Percentiles rank a stretch among this genome's conserved stretches.
phyloP scores from a whole-genome alignment of 2,797 vertebrate species.

The Austrolebias charrua region DNA sequence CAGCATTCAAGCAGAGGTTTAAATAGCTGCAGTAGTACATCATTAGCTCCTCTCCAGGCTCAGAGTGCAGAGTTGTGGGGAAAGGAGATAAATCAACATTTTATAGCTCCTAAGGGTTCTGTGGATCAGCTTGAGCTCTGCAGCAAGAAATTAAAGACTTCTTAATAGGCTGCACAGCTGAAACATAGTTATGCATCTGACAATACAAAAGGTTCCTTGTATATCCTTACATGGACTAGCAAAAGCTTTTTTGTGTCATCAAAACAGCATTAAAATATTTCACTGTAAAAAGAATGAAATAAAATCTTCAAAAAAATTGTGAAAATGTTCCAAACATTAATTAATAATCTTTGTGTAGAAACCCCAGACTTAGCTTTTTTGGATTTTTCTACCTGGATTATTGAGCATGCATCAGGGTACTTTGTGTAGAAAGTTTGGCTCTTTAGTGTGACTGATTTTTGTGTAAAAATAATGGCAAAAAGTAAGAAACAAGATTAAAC shows the following conservation, averaged over 20 bases:
- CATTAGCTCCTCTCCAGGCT: slow-evolving; percentile 73
- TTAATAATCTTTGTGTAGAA: neutral
- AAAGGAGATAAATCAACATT: slow-evolving; percentile 77
- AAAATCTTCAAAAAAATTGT: neutral
- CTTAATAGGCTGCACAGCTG: slow-evolving; percentile 63
- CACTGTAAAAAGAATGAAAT: neutral
- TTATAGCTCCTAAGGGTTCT: slow-evolving; percentile 75
- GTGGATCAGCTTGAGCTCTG: slow-evolving; percentile 70
- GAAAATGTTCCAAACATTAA: neutral
- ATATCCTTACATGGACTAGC: slow-evolving; percentile 28
- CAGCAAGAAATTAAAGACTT: slow-evolving; percentile 74
- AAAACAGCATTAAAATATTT: slow-evolving; percentile 12
- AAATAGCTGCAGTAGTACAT: slow-evolving; percentile 76
- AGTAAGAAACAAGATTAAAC: no score
- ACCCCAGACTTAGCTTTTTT: no score
- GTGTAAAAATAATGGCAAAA: no score
- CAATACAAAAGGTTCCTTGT: slow-evolving; percentile 44
- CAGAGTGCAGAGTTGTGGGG: slow-evolving; percentile 60
- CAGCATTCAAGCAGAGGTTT: slow-evolving; percentile 72
- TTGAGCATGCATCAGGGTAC: no score
- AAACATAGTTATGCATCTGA: slow-evolving; percentile 48
- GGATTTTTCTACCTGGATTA: no score
- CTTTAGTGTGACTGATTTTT: no score
- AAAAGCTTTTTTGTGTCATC: slow-evolving; percentile 8
- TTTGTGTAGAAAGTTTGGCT: neutral